Evolutionary conservation across 2,113 vertebrate species (phyloP).

Genomic region (Lepus americanus): DNA sequence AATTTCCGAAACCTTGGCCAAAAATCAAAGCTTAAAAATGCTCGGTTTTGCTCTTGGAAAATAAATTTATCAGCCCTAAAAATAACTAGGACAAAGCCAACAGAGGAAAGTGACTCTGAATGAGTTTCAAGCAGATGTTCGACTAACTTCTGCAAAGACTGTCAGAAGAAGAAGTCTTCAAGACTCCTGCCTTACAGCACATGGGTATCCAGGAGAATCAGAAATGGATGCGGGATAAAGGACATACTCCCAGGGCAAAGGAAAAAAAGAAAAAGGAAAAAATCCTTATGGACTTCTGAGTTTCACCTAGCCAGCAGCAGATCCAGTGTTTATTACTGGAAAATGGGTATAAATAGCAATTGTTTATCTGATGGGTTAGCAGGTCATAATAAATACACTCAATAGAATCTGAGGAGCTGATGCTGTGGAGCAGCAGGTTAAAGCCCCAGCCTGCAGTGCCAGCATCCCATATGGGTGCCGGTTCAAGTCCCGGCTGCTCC

Average conservation of each 20-base stretch:
- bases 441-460: too few relatives aligned
- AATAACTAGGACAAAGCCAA: conserved; percentile 82
- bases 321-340: not conserved
- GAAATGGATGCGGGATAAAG: not conserved
- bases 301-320: not conserved
- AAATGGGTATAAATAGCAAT: conserved; percentile 2
- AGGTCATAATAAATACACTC: not conserved
- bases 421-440: too few relatives aligned
- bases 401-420: conserved; percentile 25
- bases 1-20: conserved; percentile 76
- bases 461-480: too few relatives aligned
- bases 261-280: not conserved
- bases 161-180: not conserved
- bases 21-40: conserved; percentile 76
- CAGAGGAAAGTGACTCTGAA: conserved; percentile 77
- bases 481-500: too few relatives aligned
- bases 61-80: conserved; percentile 83
- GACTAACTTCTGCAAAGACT: conserved; percentile 65
- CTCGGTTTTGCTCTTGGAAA: conserved; percentile 72
- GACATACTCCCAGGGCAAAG: not conserved
- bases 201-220: not conserved
- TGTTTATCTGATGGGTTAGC: not conserved
- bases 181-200: not conserved
- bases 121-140: conserved; percentile 69
- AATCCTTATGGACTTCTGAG: not conserved